phyloP scores from a whole-genome alignment of 2,888 invertebrate species.

The Ophion obscuratus region DNA sequence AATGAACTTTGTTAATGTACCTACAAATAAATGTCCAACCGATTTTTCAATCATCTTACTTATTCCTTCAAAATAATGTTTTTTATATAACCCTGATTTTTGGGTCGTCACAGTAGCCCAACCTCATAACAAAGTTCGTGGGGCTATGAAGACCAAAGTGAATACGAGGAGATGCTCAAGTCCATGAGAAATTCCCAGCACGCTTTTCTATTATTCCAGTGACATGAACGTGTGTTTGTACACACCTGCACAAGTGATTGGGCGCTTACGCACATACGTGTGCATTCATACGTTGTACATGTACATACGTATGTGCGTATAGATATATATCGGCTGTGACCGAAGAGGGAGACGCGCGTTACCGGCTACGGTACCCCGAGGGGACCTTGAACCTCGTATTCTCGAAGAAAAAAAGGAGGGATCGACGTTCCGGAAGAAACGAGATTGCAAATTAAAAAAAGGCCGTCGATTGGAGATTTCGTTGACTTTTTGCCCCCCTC shows the following conservation, averaged over 20 bases:
- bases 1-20: too few relatives aligned
- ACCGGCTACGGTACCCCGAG: constrained; percentile 37
- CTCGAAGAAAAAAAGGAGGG: constrained; percentile 1
- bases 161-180: constrained; percentile 70
- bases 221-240: neutral
- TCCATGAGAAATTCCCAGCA: constrained; percentile 79
- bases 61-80: too few relatives aligned
- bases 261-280: too few relatives aligned
- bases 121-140: constrained; percentile 36
- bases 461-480: neutral
- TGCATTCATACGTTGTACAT: too few relatives aligned
- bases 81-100: too few relatives aligned
- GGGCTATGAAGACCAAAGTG: constrained; percentile 76
- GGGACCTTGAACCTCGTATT: constrained; percentile 73
- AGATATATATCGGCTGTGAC: constrained; percentile 48
- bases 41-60: too few relatives aligned
- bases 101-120: too few relatives aligned
- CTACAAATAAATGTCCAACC: too few relatives aligned
- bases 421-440: neutral
- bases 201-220: constrained; percentile 73
- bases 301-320: neutral
- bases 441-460: constrained; percentile 1
- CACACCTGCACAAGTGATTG: neutral
- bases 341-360: constrained; percentile 56
- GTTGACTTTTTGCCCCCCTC: neutral